Evolutionary conservation across 2,113 vertebrate species (phyloP), one percentile per base, ranked within the genome.

Genomic region (Galemys pyrenaicus): DNA sequence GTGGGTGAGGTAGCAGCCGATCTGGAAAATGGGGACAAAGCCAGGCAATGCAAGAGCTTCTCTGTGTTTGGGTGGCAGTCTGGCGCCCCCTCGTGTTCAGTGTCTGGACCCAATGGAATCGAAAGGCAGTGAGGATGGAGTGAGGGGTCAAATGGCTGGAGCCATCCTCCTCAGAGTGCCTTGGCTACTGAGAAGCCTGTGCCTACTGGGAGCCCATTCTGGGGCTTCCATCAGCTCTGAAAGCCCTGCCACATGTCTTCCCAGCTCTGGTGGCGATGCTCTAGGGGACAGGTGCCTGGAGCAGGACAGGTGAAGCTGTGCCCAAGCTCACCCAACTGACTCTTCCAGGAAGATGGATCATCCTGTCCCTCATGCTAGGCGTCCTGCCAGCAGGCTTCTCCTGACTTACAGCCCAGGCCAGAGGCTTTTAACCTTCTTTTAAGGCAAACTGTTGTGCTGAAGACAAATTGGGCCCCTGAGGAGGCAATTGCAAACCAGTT

Each of bases 21-120:
- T 95, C 70, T 80, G 74, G 82, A 68, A 94, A 92, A 91, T 70
- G 19, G 39, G 41, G 54, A 70, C 68, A 83, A 51, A 78, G 3
- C 7, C 35, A 46, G 15, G 20, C 30, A 26, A 9, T 1, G 3
- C 37, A 1, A 28, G 19, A 64, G 30, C 68, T 82, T 62, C 30
- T 15, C 60, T 30, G 39, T 30, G 39, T 49, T 87, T 75, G 80
- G 28, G 67, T 84, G 77, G 70, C 86, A 60, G 11, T 84, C 87
- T 92, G 51, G 93, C 35, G 60, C 94, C 95, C 75, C 65, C 91
- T 95, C 28, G 93, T 95, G 94, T 87, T 87, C 79, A 74, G 60
- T 44, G 3, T 37, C 35, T 37, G 46, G 20, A 87, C 20, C 19
- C 70, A 51, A 80, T 58, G 39, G 41, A 56, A 4, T 35, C 0